Evolutionary conservation across 64 coral and sea anemone genomes (phyloP).

Genomic region (Actinia tenebrosa): DNA sequence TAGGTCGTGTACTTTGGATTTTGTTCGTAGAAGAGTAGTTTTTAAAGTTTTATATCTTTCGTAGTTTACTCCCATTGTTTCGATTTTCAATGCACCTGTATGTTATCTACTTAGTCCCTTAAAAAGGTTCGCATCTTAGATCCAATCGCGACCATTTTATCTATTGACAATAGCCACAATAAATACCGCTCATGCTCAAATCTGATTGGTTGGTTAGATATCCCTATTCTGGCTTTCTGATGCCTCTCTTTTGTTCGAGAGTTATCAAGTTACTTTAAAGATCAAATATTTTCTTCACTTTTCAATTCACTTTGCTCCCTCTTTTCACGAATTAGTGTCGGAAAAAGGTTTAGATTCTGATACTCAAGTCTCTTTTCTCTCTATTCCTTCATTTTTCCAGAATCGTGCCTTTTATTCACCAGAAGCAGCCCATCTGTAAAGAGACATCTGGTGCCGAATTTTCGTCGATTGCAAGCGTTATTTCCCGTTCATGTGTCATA

Average conservation of each 20-base stretch:
- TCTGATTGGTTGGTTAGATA: background rate
- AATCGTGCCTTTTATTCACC: background rate
- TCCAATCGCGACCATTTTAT: conserved; percentile 11
- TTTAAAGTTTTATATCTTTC: background rate
- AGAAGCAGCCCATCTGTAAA: background rate
- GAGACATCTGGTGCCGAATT: background rate
- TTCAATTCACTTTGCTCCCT: background rate
- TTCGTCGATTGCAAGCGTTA: background rate
- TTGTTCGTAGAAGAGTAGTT: background rate
- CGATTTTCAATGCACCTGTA: background rate
- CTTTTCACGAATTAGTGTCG: background rate
- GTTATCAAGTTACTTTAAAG: background rate
- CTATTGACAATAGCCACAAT: background rate
- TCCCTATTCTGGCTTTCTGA: conserved; percentile 8
- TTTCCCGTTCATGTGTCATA: background rate
- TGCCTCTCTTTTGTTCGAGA: background rate
- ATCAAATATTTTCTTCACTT: conserved; percentile 10
- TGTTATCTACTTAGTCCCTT: conserved; percentile 5
- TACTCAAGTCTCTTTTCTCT: background rate
- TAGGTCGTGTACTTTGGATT: background rate
- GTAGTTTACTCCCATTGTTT: background rate
- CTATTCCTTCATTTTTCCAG: background rate
- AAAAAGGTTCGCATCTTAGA: conserved; percentile 12
- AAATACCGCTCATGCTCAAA: background rate
- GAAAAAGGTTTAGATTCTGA: background rate